Percentiles rank a stretch among this genome's conserved stretches.
Evolutionary conservation across 2,888 invertebrate species (phyloP).

Genomic region (Drosophila multiciliata): DNA sequence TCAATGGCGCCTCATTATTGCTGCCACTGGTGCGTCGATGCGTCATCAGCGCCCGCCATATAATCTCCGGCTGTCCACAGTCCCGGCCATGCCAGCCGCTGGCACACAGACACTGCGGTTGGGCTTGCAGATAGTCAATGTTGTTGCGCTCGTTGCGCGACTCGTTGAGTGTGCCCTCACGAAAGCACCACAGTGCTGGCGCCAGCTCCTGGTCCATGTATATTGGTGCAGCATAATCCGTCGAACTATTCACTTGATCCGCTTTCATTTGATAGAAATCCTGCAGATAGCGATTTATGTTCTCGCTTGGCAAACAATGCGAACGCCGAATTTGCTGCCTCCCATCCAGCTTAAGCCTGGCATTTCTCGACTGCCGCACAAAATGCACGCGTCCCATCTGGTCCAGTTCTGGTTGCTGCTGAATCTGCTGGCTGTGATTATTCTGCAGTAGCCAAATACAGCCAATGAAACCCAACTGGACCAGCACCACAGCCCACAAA

Average conservation of each 20-base stretch:
- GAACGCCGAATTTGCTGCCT: slow-evolving; percentile 2
- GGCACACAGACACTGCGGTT: slow-evolving; percentile 86
- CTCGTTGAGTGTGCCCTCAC: slow-evolving; percentile 75
- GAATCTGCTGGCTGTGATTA: slow-evolving; percentile 48
- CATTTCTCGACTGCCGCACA: slow-evolving; percentile 41
- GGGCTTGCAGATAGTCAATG: slow-evolving; percentile 61
- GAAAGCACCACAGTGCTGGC: slow-evolving; percentile 75
- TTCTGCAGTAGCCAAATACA: slow-evolving; percentile 82
- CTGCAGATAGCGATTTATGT: slow-evolving; percentile 63
- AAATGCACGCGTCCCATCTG: slow-evolving; percentile 61
- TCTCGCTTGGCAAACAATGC: slow-evolving; percentile 53
- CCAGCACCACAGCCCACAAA: slow-evolving; percentile 80
- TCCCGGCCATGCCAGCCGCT: slow-evolving; percentile 89
- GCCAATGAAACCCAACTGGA: slow-evolving; percentile 82
- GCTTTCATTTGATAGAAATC: slow-evolving; percentile 72
- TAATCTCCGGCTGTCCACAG: slow-evolving; percentile 89
- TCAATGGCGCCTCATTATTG: slow-evolving; percentile 82
- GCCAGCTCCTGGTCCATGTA: slow-evolving; percentile 59
- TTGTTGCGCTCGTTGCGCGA: slow-evolving; percentile 37
- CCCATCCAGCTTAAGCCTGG: background rate
- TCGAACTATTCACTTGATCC: slow-evolving; percentile 57
- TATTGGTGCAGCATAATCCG: slow-evolving; percentile 63
- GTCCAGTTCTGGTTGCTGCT: slow-evolving; percentile 21
- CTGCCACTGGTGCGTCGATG: slow-evolving; percentile 49
- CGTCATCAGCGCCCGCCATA: slow-evolving; percentile 88